These are phyloP conservation scores for Gastrophryne carolinensis DNA, from an alignment of 2,797 vertebrate species.

Conservation along the genomic window DNA sequence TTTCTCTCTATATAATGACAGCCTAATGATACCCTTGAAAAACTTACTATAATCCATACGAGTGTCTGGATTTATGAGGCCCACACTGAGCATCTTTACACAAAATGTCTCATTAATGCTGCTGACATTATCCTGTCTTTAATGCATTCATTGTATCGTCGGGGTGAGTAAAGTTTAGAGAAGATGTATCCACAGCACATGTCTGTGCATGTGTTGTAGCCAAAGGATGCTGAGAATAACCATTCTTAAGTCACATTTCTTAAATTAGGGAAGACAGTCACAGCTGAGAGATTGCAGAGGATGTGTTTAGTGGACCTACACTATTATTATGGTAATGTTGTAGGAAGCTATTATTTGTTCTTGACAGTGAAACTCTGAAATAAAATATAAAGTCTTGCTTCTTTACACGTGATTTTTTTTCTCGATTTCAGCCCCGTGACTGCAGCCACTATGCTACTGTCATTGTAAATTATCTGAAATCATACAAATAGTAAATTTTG, in stretches of 20 bases:
- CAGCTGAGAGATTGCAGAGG: constrained; percentile 23
- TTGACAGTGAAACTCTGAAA: background rate
- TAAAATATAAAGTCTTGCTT: constrained; percentile 10
- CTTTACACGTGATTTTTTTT: constrained; percentile 6
- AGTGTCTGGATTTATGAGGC: background rate
- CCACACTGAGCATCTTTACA: background rate
- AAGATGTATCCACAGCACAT: constrained; percentile 1
- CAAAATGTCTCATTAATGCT: background rate
- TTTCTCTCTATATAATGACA: too few relatives aligned
- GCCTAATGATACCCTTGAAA: too few relatives aligned
- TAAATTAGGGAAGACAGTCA: background rate
- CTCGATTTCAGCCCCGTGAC: constrained; percentile 9
- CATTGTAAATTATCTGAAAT: background rate
- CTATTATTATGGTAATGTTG: constrained; percentile 15
- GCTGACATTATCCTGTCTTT: background rate
- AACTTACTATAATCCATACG: too few relatives aligned
- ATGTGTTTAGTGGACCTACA: constrained; percentile 1
- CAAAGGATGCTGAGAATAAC: background rate
- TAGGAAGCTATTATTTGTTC: constrained; percentile 22
- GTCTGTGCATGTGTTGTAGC: constrained; percentile 25
- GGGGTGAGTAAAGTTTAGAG: background rate
- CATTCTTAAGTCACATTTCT: constrained; percentile 12
- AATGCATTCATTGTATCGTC: background rate
- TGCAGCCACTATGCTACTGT: background rate
- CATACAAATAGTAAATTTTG: background rate